Percentiles rank a stretch among this genome's conserved stretches.
Conservation (phyloP, 2,113 vertebrate genomes). For the Eurystomus gularis region DNA sequence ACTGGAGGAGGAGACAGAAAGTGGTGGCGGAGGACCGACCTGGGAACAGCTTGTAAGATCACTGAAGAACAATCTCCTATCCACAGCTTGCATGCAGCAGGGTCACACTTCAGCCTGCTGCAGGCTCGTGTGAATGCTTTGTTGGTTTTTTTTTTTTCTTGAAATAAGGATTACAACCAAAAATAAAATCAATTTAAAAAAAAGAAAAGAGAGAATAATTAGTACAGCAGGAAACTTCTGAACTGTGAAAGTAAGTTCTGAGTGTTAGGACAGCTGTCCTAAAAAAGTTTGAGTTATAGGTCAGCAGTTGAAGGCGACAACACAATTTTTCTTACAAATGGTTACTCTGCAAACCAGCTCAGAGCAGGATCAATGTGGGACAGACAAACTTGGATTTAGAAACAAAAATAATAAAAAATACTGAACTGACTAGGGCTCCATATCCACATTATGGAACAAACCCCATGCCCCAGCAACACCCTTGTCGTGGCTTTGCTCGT, state of each 20-base stretch:
- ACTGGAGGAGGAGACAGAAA: conserved; percentile 15
- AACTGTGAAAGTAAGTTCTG: conserved; percentile 45
- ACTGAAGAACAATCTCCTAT: neutral
- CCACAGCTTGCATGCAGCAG: neutral
- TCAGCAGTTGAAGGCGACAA: conserved; percentile 34
- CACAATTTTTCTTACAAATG: neutral
- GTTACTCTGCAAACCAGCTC: conserved; percentile 48
- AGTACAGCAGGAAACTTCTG: conserved; percentile 55
- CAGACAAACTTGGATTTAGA: neutral
- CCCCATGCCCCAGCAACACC: neutral
- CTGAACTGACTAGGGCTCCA: neutral
- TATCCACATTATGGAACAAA: neutral
- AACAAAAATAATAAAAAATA: neutral
- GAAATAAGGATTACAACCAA: conserved; percentile 23
- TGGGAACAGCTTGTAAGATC: conserved; percentile 23
- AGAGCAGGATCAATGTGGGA: conserved; percentile 17
- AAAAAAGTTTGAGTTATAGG: neutral
- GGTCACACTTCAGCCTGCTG: neutral
- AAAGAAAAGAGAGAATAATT: neutral
- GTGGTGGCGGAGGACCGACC: neutral
- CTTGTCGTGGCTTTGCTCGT: neutral
- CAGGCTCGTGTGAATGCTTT: neutral
- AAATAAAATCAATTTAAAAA: neutral
- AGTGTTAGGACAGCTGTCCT: conserved; percentile 13
- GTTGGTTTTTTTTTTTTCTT: neutral